A percentile compares a stretch with the other conserved stretches of the same genome.
phyloP scores from a whole-genome alignment of 1,140 invertebrate species.

The Ganaspis sp. region DNA sequence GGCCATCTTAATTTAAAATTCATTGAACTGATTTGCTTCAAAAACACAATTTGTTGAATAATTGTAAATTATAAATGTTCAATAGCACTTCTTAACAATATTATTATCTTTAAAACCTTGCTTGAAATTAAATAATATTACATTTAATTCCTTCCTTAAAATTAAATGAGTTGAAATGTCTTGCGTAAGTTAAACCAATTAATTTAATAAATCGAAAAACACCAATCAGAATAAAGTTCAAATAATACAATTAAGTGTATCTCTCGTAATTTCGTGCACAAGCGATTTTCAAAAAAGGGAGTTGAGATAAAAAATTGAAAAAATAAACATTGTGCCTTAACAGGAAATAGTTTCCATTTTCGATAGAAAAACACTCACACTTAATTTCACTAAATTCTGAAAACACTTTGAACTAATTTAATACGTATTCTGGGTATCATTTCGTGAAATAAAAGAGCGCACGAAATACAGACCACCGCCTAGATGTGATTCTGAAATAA shows the following conservation, averaged over 20 bases:
- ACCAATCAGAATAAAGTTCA: not conserved
- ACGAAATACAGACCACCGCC: conserved; percentile 38
- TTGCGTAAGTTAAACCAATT: too few relatives aligned
- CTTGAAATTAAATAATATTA: too few relatives aligned
- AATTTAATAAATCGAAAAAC: too few relatives aligned
- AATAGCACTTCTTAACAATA: too few relatives aligned
- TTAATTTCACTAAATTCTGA: not conserved
- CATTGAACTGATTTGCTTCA: too few relatives aligned
- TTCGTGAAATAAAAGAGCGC: conserved; percentile 41
- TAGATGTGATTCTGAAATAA: conserved; percentile 47
- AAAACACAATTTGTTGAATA: too few relatives aligned
- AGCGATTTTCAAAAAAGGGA: not conserved
- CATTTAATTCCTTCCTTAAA: too few relatives aligned
- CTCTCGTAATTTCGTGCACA: not conserved
- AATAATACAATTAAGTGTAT: not conserved
- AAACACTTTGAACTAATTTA: conserved; percentile 47
- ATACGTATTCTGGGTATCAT: conserved; percentile 31
- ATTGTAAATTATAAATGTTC: too few relatives aligned
- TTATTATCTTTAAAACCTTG: too few relatives aligned
- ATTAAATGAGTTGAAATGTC: too few relatives aligned
- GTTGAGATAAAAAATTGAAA: not conserved
- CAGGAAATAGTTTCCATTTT: not conserved
- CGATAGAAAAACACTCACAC: not conserved
- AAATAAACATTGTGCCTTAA: not conserved
- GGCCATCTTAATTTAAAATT: too few relatives aligned